A percentile compares a stretch with the other conserved stretches of the same genome.
Conservation (phyloP, 2,113 vertebrate genomes). For the Meriones unguiculatus region DNA sequence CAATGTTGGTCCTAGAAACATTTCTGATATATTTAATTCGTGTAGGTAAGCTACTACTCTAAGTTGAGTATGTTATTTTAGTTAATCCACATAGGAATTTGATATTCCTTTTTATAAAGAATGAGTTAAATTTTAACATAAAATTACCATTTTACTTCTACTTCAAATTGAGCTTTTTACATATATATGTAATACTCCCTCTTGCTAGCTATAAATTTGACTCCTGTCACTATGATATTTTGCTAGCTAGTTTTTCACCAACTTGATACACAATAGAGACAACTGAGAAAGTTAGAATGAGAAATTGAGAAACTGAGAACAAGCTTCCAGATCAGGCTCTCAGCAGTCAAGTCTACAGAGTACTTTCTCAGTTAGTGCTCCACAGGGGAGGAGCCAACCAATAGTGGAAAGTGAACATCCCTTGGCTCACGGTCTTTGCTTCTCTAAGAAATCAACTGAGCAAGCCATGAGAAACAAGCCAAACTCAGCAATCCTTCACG, state of each 20-base stretch:
- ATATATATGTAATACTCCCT: neutral
- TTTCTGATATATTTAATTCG: neutral
- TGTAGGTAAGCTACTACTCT: neutral
- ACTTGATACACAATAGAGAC: neutral
- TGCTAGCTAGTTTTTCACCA: neutral
- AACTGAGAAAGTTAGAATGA: neutral
- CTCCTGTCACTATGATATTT: neutral
- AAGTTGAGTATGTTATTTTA: neutral
- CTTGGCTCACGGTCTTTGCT: neutral
- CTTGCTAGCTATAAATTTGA: neutral
- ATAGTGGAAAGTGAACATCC: rapidly evolving
- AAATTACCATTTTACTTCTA: neutral
- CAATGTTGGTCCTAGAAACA: neutral
- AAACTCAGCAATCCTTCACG: neutral
- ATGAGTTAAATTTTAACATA: neutral
- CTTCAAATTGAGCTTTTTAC: neutral
- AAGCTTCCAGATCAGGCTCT: neutral
- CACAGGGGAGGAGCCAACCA: neutral
- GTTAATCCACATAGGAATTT: neutral
- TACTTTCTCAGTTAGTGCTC: neutral
- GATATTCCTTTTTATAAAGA: neutral
- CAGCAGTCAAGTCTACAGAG: neutral
- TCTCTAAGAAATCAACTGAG: neutral
- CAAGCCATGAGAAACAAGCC: neutral
- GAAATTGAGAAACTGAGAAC: neutral